Evolutionary conservation across 2,113 vertebrate species (phyloP).

Genomic region (Ophthalmolycus amberensis): DNA sequence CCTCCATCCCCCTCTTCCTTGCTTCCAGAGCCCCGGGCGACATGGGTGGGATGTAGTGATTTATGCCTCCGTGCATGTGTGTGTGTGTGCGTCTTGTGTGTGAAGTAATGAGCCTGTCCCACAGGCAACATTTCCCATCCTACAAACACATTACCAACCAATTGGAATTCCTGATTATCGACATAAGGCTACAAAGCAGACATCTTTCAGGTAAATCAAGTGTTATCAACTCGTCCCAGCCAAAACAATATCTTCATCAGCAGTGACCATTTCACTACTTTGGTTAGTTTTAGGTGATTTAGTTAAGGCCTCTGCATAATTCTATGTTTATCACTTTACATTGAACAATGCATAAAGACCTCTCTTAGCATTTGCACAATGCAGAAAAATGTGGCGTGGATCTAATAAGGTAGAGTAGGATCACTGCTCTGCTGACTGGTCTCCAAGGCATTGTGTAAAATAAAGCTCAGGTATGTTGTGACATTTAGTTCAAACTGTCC

Average conservation of each 20-base stretch:
- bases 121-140: conserved; percentile 52
- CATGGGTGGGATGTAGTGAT: conserved; percentile 73
- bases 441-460: background rate
- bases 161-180: conserved; percentile 47
- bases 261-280: background rate
- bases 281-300: background rate
- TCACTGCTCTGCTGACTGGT: background rate
- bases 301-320: background rate
- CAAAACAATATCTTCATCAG: background rate
- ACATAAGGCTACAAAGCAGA: conserved; percentile 21
- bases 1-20: conserved; percentile 56
- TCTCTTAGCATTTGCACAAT: background rate
- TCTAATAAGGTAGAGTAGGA: background rate
- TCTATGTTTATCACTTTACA: background rate
- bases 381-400: background rate
- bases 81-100: conserved; percentile 43
- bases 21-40: conserved; percentile 55
- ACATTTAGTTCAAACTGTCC: background rate
- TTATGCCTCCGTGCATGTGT: conserved; percentile 62
- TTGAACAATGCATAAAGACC: background rate
- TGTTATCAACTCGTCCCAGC: background rate
- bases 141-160: conserved; percentile 52
- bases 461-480: background rate
- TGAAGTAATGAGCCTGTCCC: conserved; percentile 57
- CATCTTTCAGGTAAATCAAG: conserved; percentile 13